These are phyloP conservation scores for Uloborus plumipes DNA, from an alignment of 2,888 invertebrate genomes.

Conservation along the genomic window DNA sequence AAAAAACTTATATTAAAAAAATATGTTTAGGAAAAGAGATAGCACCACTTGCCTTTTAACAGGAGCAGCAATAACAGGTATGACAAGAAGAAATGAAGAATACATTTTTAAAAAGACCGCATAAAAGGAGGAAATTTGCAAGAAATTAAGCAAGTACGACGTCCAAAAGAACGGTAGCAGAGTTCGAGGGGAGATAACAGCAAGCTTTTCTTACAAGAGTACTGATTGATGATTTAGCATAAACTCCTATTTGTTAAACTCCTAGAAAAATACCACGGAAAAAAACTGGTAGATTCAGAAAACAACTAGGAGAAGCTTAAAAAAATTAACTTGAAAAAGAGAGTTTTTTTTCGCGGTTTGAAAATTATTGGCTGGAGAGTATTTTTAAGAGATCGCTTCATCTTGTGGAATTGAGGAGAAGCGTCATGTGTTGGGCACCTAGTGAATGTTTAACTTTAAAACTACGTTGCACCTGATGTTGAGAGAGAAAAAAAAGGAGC, in stretches of 20 bases:
- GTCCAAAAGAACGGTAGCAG: slow-evolving; percentile 15
- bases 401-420: slow-evolving; percentile 1
- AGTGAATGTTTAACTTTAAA: background rate
- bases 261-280: slow-evolving; percentile 32
- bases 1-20: slow-evolving; percentile 3
- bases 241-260: slow-evolving; percentile 22
- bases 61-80: slow-evolving; percentile 28
- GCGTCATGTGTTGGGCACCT: slow-evolving; percentile 10
- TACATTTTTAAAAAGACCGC: background rate
- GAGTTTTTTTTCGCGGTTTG: slow-evolving; percentile 9
- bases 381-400: slow-evolving; percentile 34
- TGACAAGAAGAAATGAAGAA: slow-evolving; percentile 23
- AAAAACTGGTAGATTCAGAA: slow-evolving; percentile 23
- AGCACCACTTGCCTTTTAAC: slow-evolving; percentile 27
- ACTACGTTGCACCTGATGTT: too few species aligned
- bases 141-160: slow-evolving; percentile 39
- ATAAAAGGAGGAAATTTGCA: slow-evolving; percentile 27
- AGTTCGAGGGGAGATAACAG: slow-evolving; percentile 17
- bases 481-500: too few species aligned
- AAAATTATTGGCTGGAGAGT: slow-evolving; percentile 44
- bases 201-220: slow-evolving; percentile 8
- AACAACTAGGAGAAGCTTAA: slow-evolving; percentile 20
- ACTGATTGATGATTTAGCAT: slow-evolving; percentile 58
- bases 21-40: slow-evolving; percentile 20
- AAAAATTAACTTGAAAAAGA: slow-evolving; percentile 16